Conservation (phyloP, 1,140 invertebrate species). For the Dendrolimus punctatus region DNA sequence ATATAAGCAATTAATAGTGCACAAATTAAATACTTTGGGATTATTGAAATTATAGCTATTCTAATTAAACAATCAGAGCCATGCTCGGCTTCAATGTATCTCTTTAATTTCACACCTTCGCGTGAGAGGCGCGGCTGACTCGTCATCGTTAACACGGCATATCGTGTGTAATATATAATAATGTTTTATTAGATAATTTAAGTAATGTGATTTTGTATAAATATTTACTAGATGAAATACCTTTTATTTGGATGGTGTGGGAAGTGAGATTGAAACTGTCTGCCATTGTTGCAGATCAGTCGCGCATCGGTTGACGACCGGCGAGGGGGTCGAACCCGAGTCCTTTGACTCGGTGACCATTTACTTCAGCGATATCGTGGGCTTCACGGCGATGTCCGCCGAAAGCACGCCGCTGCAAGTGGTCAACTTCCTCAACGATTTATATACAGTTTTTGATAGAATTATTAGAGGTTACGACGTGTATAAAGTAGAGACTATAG, state of each 20-base stretch:
- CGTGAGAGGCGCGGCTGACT: too few relatives aligned
- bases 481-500: constrained; percentile 97
- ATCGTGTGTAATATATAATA: too few relatives aligned
- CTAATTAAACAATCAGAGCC: too few relatives aligned
- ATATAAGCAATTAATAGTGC: too few relatives aligned
- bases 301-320: constrained; percentile 87
- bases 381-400: constrained; percentile 96
- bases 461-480: constrained; percentile 96
- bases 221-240: too few relatives aligned
- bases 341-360: constrained; percentile 95
- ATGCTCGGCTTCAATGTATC: too few relatives aligned
- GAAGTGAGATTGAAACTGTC: neutral
- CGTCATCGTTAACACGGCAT: too few relatives aligned
- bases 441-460: constrained; percentile 95
- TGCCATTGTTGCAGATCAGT: constrained; percentile 78
- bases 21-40: too few relatives aligned
- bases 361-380: constrained; percentile 99
- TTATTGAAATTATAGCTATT: too few relatives aligned
- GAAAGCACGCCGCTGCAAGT: constrained; percentile 95
- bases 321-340: constrained; percentile 94
- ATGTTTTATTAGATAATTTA: too few relatives aligned
- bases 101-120: too few relatives aligned
- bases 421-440: constrained; percentile 95
- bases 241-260: neutral
- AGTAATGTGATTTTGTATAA: neutral